Conservation (phyloP, 2,888 invertebrate genomes). For the Tholera decimalis region DNA sequence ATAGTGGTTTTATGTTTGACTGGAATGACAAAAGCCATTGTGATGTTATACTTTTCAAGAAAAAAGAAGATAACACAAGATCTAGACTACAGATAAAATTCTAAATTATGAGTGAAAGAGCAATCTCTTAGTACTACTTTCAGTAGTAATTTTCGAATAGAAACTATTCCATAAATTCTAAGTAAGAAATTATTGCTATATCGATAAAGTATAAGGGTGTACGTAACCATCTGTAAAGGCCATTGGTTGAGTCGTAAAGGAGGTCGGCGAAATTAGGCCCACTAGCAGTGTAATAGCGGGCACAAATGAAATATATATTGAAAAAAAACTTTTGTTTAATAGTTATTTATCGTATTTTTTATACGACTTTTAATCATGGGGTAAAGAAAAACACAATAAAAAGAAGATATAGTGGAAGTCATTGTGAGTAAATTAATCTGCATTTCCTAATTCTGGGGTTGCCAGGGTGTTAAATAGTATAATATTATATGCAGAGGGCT, state of each 20-base stretch:
- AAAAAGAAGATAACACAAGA: constrained; percentile 9
- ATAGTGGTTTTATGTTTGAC: constrained; percentile 6
- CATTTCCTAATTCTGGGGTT: too few relatives aligned
- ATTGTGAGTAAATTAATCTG: too few relatives aligned
- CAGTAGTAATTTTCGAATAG: constrained; percentile 35
- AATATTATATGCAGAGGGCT: too few relatives aligned
- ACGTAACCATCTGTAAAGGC: constrained; percentile 64
- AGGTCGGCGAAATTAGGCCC: too few relatives aligned
- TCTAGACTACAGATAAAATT: background rate
- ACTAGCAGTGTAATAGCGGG: too few relatives aligned
- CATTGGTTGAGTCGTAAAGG: constrained; percentile 75
- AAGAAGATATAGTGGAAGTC: too few relatives aligned
- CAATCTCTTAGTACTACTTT: constrained; percentile 7
- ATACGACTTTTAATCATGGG: too few relatives aligned
- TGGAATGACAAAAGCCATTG: background rate
- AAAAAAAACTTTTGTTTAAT: too few relatives aligned
- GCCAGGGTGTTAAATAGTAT: too few relatives aligned
- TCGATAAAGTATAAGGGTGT: constrained; percentile 66
- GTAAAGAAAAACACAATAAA: too few relatives aligned
- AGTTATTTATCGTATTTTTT: too few relatives aligned
- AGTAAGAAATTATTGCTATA: constrained; percentile 61
- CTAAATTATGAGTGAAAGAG: constrained; percentile 1
- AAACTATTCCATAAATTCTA: constrained; percentile 55
- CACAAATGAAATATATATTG: too few relatives aligned
- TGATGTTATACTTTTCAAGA: background rate